Evolutionary conservation across 2,113 vertebrate genomes (phyloP), one percentile per base, ranked within the genome.

Genomic region (Silurus glanis): DNA sequence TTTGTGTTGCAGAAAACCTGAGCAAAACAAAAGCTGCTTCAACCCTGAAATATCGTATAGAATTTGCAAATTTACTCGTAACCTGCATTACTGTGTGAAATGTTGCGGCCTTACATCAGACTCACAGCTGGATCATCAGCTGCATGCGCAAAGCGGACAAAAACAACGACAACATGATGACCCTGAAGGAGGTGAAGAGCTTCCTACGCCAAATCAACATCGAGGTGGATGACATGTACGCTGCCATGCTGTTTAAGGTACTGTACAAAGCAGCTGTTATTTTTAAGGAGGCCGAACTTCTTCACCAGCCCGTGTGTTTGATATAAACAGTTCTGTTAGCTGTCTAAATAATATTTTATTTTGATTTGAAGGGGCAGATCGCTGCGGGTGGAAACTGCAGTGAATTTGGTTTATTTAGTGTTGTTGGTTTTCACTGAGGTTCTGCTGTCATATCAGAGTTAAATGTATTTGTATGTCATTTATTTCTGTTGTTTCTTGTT

Each of bases 141-240:
- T 98, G 97, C 91, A 95, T 99, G 92, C 85, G 95, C 8, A 99
- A 98, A 90, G 97, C 97, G 12, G 98, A 99, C 92, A 97, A 97
- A 89, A 97, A 99, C 84, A 92, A 93, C 1, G 98, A 99, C 94
- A 98, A 98, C 92, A 97, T 95, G 92, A 99, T 99, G 97, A 96
- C 90, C 81, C 94, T 99, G 87, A 98, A 98, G 88, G 98, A 99
- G 90, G 90, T 99, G 82, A 98, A 98, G 91, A 87, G 95, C 88
- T 99, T 99, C 90, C 91, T 99, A 91, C 94, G 95, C 76, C 94
- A 99, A 90, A 95, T 99, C 83, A 99, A 99, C 88, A 90, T 99
- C 3, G 94, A 97, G 69, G 94, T 97, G 0, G 93, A 95, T 0
- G 97, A 99, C 86, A 87, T 82, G n/a, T 98, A 99, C 0, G 97